Conservation (phyloP, 2,113 vertebrate species). For the Cochlearius cochlearius region DNA sequence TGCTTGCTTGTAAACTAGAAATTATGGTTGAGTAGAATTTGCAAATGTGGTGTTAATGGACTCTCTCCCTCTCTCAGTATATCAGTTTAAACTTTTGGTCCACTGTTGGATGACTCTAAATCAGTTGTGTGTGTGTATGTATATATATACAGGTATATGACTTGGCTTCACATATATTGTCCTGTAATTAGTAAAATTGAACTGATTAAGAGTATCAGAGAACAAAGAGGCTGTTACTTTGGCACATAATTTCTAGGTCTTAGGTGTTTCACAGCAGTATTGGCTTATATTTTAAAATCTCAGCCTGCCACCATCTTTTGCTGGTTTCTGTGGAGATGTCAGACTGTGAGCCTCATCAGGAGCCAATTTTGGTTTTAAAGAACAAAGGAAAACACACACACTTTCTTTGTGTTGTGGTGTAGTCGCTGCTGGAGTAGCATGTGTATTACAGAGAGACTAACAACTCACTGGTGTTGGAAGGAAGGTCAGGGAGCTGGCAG, state of each 20-base stretch:
- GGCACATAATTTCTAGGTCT: neutral
- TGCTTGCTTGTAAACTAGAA: neutral
- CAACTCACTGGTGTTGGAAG: neutral
- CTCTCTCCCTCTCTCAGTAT: neutral
- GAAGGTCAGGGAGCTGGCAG: neutral
- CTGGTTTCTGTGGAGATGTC: neutral
- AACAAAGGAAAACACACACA: neutral
- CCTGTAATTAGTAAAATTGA: neutral
- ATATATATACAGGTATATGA: neutral
- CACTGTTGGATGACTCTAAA: neutral
- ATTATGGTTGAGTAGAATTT: neutral
- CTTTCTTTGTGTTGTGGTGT: neutral
- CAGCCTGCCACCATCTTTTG: neutral
- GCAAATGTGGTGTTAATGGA: neutral
- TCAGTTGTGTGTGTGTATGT: rapidly evolving
- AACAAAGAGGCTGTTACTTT: neutral
- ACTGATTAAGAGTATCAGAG: neutral
- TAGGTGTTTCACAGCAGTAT: neutral
- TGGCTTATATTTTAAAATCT: neutral
- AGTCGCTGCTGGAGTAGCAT: neutral
- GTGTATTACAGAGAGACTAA: neutral
- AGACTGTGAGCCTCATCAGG: neutral
- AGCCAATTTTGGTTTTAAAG: neutral
- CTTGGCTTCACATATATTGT: neutral
- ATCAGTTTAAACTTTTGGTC: neutral